phyloP scores from a whole-genome alignment of 2,888 invertebrate species.

The Aleiodes testaceus region DNA sequence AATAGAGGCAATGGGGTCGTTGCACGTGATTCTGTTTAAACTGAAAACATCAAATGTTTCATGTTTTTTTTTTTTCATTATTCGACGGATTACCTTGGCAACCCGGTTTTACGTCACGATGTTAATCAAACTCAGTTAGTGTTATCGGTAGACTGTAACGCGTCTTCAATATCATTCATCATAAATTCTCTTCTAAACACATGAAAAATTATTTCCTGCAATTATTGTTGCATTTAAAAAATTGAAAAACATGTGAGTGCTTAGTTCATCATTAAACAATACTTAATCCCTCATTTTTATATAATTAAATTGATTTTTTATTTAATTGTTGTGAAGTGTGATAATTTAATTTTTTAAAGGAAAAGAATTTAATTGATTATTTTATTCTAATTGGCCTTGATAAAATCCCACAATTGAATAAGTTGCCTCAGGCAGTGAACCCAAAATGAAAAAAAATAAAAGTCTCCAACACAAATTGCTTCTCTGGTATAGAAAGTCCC shows the following conservation, averaged over 20 bases:
- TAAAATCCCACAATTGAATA: conserved; percentile 4
- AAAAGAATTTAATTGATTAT: neutral
- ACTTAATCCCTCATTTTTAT: no score
- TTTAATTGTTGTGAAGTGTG: no score
- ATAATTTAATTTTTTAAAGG: no score
- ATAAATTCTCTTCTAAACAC: neutral
- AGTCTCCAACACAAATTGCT: conserved; percentile 8
- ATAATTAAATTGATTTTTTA: no score
- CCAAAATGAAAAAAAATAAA: conserved; percentile 15
- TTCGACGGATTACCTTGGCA: conserved; percentile 23
- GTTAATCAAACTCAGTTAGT: conserved; percentile 22
- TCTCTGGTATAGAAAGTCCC: conserved; percentile 15
- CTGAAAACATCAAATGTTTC: no score
- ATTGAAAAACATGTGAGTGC: no score
- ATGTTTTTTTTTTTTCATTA: neutral
- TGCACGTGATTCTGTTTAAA: neutral
- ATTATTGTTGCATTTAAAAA: no score
- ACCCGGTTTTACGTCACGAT: conserved; percentile 17
- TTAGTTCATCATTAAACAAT: no score
- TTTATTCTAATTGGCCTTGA: conserved; percentile 1
- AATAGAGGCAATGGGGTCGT: conserved; percentile 1
- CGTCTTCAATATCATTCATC: conserved; percentile 6
- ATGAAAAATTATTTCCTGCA: no score
- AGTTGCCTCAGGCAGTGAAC: conserved; percentile 38
- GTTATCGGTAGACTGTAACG: neutral